These are phyloP conservation scores for Drosophila histrio DNA, from an alignment of 2,888 invertebrate genomes.

Conservation along the genomic window DNA sequence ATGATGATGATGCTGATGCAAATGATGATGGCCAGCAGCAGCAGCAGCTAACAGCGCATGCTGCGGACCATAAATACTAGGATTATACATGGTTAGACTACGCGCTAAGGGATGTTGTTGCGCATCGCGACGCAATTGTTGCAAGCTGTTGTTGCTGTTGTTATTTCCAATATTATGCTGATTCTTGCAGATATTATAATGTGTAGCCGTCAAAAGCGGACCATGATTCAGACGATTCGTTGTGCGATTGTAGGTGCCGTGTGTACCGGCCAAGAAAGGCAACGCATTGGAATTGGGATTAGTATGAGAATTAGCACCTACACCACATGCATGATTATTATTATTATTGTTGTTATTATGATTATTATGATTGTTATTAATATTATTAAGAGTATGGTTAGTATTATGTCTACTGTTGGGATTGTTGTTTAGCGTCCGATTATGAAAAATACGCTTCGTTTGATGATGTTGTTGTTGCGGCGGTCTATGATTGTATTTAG, in stretches of 20 bases:
- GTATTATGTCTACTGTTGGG: constrained; percentile 74
- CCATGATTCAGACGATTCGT: constrained; percentile 78
- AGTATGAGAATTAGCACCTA: constrained; percentile 21
- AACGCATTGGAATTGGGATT: constrained; percentile 63
- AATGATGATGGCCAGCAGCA: constrained; percentile 41
- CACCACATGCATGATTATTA: constrained; percentile 53
- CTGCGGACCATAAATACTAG: constrained; percentile 49
- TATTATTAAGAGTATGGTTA: constrained; percentile 50
- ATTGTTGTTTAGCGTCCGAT: constrained; percentile 73
- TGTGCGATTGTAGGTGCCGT: constrained; percentile 74
- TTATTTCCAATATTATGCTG: constrained; percentile 50
- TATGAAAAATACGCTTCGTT: constrained; percentile 66
- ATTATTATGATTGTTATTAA: constrained; percentile 14
- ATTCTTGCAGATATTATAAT: constrained; percentile 78
- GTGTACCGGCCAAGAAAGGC: constrained; percentile 67
- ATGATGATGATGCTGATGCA: constrained; percentile 56
- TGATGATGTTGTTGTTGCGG: constrained; percentile 31
- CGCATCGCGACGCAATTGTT: constrained; percentile 69
- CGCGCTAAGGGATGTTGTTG: constrained; percentile 63
- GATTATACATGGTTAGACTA: constrained; percentile 56
- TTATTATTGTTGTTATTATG: constrained; percentile 19
- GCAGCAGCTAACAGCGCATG: constrained; percentile 43
- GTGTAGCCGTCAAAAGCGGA: constrained; percentile 75
- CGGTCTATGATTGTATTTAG: constrained; percentile 26
- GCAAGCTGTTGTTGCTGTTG: background rate